Percentiles rank a stretch among this genome's conserved stretches.
These are phyloP conservation scores for Lanistes nyassanus DNA, from an alignment of 1,140 invertebrate species.

Conservation along the genomic window DNA sequence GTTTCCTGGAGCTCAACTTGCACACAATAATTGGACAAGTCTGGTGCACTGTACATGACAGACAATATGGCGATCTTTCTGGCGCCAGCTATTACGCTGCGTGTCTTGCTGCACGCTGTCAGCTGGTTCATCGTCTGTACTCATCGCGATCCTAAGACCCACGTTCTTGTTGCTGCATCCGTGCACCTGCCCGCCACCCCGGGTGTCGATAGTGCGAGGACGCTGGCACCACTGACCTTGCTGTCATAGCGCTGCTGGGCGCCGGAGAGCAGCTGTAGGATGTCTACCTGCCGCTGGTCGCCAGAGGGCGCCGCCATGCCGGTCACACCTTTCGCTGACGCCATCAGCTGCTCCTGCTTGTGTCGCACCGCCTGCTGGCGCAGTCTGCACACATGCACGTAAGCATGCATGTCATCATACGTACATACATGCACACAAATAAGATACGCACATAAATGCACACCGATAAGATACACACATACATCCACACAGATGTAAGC, in stretches of 20 bases:
- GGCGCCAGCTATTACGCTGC: neutral
- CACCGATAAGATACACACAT: too few relatives aligned
- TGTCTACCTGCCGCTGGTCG: slow-evolving; percentile 74
- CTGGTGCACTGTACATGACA: too few relatives aligned
- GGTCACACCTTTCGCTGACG: neutral
- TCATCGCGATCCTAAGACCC: neutral
- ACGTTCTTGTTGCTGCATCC: neutral
- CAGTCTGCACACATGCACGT: slow-evolving; percentile 13
- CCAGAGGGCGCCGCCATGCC: slow-evolving; percentile 21
- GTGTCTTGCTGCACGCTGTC: neutral
- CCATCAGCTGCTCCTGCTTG: neutral
- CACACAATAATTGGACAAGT: too few relatives aligned
- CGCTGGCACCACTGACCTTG: slow-evolving; percentile 5
- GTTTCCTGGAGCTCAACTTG: too few relatives aligned
- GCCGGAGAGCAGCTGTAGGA: slow-evolving; percentile 88
- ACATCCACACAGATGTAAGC: neutral
- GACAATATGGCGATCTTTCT: neutral
- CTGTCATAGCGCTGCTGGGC: slow-evolving; percentile 72
- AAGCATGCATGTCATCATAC: too few relatives aligned
- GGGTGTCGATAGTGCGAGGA: neutral
- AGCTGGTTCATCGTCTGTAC: neutral
- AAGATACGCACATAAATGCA: neutral
- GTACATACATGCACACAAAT: slow-evolving; percentile 3
- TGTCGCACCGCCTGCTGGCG: slow-evolving; percentile 2
- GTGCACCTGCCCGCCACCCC: neutral